phyloP scores from a whole-genome alignment of 2,797 vertebrate genomes.

The Ambastaia sidthimunki region DNA sequence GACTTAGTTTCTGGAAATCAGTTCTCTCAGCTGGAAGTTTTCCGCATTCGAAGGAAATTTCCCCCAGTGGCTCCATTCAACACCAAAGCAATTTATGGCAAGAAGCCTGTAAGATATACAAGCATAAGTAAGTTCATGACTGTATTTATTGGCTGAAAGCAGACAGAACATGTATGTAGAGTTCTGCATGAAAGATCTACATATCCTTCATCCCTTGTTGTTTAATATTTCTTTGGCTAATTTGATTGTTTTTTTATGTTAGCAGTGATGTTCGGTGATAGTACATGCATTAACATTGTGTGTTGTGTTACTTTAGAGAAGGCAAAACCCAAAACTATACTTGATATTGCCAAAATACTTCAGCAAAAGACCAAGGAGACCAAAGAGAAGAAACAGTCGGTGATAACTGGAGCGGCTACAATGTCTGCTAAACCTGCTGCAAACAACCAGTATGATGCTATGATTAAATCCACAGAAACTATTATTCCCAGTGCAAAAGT shows the following conservation, averaged over 20 bases:
- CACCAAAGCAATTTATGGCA: conserved; percentile 53
- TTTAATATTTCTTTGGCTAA: too few relatives aligned
- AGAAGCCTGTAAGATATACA: conserved; percentile 56
- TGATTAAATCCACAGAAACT: background rate
- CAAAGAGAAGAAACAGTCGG: conserved; percentile 38
- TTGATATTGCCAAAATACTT: conserved; percentile 59
- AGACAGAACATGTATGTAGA: too few relatives aligned
- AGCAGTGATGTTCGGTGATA: background rate
- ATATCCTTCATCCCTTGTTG: too few relatives aligned
- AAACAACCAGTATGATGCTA: conserved; percentile 13
- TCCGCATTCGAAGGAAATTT: conserved; percentile 47
- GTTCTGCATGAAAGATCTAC: too few relatives aligned
- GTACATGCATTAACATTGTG: background rate
- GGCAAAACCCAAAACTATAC: conserved; percentile 57
- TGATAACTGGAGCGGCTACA: conserved; percentile 38
- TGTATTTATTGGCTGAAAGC: too few relatives aligned
- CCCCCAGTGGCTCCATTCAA: conserved; percentile 47
- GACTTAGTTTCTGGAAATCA: conserved; percentile 23
- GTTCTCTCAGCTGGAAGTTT: conserved; percentile 47
- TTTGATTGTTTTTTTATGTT: too few relatives aligned
- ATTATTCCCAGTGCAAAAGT: background rate
- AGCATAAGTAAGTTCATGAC: conserved; percentile 61
- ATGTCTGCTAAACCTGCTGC: conserved; percentile 9
- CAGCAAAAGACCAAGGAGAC: conserved; percentile 48
- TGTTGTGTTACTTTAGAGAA: conserved; percentile 55